Evolutionary conservation across 2,797 vertebrate genomes (phyloP).

Genomic region (Heterohyrax brucei): DNA sequence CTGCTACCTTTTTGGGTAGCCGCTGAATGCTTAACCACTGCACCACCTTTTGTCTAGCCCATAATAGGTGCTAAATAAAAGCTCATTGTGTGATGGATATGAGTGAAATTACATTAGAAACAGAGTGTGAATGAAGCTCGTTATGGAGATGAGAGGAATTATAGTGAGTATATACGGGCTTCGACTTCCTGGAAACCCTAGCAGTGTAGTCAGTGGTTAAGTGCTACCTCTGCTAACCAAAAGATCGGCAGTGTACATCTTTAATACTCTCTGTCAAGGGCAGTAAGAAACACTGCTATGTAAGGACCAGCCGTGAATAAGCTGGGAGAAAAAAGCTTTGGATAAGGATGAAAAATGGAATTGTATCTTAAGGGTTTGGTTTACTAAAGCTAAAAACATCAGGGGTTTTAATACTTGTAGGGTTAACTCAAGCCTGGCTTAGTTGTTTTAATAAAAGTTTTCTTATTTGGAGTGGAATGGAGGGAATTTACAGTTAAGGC

Average conservation of each 20-base stretch:
- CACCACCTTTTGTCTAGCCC: background rate
- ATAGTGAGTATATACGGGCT: background rate
- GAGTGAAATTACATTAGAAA: slow-evolving; percentile 13
- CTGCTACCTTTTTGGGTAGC: no score
- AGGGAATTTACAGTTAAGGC: slow-evolving; percentile 44
- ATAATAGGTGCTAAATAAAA: background rate
- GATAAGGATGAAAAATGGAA: slow-evolving; percentile 52
- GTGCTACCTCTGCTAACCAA: no score
- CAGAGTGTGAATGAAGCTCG: background rate
- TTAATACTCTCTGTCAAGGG: slow-evolving; percentile 3
- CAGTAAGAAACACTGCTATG: background rate
- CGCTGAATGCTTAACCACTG: no score
- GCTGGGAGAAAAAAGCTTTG: slow-evolving; percentile 40
- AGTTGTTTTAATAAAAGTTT: slow-evolving; percentile 67
- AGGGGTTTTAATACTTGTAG: slow-evolving; percentile 56
- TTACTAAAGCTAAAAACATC: slow-evolving; percentile 60
- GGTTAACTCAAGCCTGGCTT: slow-evolving; percentile 50
- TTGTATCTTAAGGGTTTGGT: slow-evolving; percentile 33
- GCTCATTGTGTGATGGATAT: background rate
- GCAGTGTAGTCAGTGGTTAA: no score
- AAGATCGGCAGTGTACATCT: background rate
- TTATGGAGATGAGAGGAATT: background rate
- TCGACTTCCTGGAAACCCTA: background rate
- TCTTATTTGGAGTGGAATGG: background rate
- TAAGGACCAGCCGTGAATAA: slow-evolving; percentile 20